phyloP scores from a whole-genome alignment of 1,140 invertebrate genomes.

The Brachionus rotundiformis region DNA sequence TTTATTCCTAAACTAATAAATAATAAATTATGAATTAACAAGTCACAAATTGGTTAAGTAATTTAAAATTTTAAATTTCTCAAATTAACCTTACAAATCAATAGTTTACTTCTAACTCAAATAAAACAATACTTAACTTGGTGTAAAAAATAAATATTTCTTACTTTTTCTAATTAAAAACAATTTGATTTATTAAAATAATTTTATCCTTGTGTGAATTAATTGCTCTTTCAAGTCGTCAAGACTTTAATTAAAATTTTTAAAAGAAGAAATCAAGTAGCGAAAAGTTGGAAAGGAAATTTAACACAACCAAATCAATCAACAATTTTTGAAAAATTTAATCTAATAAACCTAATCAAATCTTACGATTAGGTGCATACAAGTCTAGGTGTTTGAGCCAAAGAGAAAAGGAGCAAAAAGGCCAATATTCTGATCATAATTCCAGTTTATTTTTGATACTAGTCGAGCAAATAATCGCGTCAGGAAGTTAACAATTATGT shows the following conservation, averaged over 20 bases:
- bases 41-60: too few relatives aligned
- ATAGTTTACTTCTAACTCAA: too few relatives aligned
- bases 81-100: too few relatives aligned
- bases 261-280: background rate
- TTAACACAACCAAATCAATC: background rate
- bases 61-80: too few relatives aligned
- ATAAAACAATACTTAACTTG: background rate
- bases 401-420: background rate
- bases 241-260: slow-evolving; percentile 7
- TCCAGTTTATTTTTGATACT: background rate
- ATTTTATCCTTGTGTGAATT: slow-evolving; percentile 8
- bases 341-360: background rate
- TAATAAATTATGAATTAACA: background rate
- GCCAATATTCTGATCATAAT: background rate
- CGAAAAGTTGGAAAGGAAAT: background rate
- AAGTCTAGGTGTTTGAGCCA: background rate
- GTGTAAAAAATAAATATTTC: too few relatives aligned
- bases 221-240: background rate
- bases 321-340: background rate
- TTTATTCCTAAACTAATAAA: background rate
- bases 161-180: background rate
- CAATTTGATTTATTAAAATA: background rate
- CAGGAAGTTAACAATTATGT: slow-evolving; percentile 30
- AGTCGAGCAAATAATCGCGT: slow-evolving; percentile 2
- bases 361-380: background rate